Base-by-base conservation (phyloP, 1,140 invertebrate species). In the Ceratosolen fusciceps region DNA sequence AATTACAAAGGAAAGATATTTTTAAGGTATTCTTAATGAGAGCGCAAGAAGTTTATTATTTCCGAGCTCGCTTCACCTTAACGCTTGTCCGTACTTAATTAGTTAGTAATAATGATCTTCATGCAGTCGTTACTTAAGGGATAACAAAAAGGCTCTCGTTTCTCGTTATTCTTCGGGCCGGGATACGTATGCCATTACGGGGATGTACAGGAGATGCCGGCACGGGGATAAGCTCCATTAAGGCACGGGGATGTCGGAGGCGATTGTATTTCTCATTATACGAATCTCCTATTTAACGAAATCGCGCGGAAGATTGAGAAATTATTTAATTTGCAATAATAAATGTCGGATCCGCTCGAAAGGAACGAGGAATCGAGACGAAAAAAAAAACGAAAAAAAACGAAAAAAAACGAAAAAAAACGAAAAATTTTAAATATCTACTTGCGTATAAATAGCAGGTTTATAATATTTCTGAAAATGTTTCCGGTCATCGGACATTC, bases 321-420 rank as follows among this genome's bases (percentile, higher is more conserved):
- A 65, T 65, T 65, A 65, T 65, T 65, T 65, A 65, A 65, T 65
- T 65, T 65, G 60, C 31, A 65, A 65, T 65, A 65, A 65, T 65
- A 31, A 65, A 65, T 65, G 31, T 37, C 31, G 60, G 60, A 65
- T 37, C 60, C 31, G 31, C 34, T 37, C 19, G 37, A 65, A n/a
- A 37, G 34, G 37, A 65, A 65, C 60, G 37, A 65, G 37, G 60
- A 31, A 65, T 65, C n/a, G n/a, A n/a, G n/a, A n/a, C n/a, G n/a
- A n/a, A n/a, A n/a, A n/a, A n/a, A n/a, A n/a, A n/a, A n/a, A n/a
- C n/a, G n/a, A n/a, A n/a, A n/a, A n/a, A n/a, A n/a, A n/a, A n/a
- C n/a, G n/a, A n/a, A n/a, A n/a, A n/a, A n/a, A n/a, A n/a, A n/a
- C n/a, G n/a, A n/a, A n/a, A n/a, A n/a, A n/a, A 14, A 21, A 26